phyloP scores from a whole-genome alignment of 2,113 vertebrate species.

The Toxotes jaculatrix region DNA sequence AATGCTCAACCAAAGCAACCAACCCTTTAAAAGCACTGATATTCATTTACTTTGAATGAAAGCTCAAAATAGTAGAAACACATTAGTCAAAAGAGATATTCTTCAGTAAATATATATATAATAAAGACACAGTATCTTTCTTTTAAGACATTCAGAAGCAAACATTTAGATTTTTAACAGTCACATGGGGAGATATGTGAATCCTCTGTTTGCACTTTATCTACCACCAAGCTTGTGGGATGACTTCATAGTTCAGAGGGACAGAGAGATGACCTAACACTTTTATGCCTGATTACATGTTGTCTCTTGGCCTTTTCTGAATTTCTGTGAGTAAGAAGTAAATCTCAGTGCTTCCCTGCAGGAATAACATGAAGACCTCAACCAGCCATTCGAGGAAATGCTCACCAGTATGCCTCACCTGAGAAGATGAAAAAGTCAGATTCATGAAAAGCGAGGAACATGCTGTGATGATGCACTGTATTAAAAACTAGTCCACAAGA shows the following conservation, averaged over 20 bases:
- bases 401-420: neutral
- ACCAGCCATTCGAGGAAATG: neutral
- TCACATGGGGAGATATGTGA: conserved; percentile 3
- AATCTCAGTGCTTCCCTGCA: conserved; percentile 5
- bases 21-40: conserved; percentile 33
- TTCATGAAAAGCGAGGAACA: neutral
- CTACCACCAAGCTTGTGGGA: conserved; percentile 3
- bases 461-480: neutral
- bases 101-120: conserved; percentile 10
- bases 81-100: conserved; percentile 27
- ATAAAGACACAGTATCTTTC: conserved; percentile 37
- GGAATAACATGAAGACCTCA: conserved; percentile 1
- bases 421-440: neutral
- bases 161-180: neutral
- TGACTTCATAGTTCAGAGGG: conserved; percentile 54
- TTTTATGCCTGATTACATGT: conserved; percentile 47
- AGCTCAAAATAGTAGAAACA: conserved; percentile 21
- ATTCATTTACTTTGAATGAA: conserved; percentile 13
- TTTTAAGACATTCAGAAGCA: neutral
- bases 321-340: neutral
- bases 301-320: conserved; percentile 20
- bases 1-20: neutral
- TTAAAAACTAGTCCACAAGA: neutral
- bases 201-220: conserved; percentile 15
- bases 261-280: conserved; percentile 28